phyloP scores from a whole-genome alignment of 2,113 vertebrate species.

The Plectropomus leopardus region DNA sequence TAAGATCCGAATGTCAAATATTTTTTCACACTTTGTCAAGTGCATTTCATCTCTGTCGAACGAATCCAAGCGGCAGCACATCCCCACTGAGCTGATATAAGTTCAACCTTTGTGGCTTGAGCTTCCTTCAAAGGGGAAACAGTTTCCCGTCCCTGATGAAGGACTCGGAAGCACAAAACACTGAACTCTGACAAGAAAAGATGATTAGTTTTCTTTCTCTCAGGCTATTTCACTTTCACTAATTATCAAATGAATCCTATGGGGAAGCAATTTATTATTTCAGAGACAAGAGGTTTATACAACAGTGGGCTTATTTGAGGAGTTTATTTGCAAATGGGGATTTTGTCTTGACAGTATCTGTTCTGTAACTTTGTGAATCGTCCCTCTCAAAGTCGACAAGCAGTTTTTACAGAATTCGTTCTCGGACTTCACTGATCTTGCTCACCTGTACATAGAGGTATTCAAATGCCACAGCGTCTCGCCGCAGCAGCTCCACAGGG shows the following conservation, averaged over 20 bases:
- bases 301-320: background rate
- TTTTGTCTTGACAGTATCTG: slow-evolving; percentile 14
- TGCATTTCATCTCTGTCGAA: slow-evolving; percentile 12
- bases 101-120: slow-evolving; percentile 28
- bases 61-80: background rate
- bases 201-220: slow-evolving; percentile 38
- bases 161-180: slow-evolving; percentile 18
- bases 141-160: slow-evolving; percentile 21
- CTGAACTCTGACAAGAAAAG: slow-evolving; percentile 27
- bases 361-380: slow-evolving; percentile 1
- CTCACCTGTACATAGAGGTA: slow-evolving; percentile 97
- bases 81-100: slow-evolving; percentile 16
- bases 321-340: slow-evolving; percentile 17
- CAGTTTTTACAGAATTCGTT: background rate
- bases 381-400: background rate
- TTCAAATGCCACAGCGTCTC: slow-evolving; percentile 96
- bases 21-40: background rate
- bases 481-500: slow-evolving; percentile 94
- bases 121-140: slow-evolving; percentile 38
- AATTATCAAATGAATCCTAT: slow-evolving; percentile 42
- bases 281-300: background rate
- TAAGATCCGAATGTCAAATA: background rate
- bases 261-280: slow-evolving; percentile 38
- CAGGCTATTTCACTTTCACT: slow-evolving; percentile 30
- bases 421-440: background rate